These are phyloP conservation scores for Laticauda laticaudata DNA, from an alignment of 2,113 vertebrate species.

Conservation along the genomic window DNA sequence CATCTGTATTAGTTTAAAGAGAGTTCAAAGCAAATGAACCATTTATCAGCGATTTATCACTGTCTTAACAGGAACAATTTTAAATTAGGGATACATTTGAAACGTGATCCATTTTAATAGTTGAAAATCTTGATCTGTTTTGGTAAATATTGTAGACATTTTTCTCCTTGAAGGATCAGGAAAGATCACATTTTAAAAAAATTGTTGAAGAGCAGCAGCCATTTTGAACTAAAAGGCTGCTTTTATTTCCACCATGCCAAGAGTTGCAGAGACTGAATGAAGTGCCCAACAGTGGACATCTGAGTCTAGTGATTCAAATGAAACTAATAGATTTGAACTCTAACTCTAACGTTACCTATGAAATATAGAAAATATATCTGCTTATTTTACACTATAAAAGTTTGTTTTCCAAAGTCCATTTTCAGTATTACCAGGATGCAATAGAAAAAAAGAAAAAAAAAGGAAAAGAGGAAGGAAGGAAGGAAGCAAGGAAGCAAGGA, in stretches of 20 bases:
- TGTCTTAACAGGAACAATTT: not conserved
- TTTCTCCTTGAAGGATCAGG: not conserved
- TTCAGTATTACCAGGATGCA: not conserved
- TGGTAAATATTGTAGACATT: not conserved
- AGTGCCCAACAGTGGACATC: not conserved
- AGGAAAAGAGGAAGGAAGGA: too few species aligned
- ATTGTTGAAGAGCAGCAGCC: not conserved
- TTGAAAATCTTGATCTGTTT: not conserved
- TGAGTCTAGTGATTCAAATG: not conserved
- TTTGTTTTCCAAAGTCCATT: not conserved
- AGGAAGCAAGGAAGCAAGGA: not conserved
- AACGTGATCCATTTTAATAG: not conserved
- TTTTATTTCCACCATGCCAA: not conserved
- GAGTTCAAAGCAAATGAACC: not conserved
- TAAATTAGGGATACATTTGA: not conserved
- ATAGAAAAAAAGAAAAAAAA: not conserved
- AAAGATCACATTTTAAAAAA: not conserved
- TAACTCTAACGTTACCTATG: not conserved
- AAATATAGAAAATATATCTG: not conserved
- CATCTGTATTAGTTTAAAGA: not conserved
- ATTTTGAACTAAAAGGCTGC: not conserved
- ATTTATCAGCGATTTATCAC: not conserved
- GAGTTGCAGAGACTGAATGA: not conserved
- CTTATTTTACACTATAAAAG: not conserved
- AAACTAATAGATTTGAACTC: not conserved